Evolutionary conservation across 2,797 vertebrate genomes (phyloP), one percentile per base, ranked within the genome.

Genomic region (Acanthopagrus latus): DNA sequence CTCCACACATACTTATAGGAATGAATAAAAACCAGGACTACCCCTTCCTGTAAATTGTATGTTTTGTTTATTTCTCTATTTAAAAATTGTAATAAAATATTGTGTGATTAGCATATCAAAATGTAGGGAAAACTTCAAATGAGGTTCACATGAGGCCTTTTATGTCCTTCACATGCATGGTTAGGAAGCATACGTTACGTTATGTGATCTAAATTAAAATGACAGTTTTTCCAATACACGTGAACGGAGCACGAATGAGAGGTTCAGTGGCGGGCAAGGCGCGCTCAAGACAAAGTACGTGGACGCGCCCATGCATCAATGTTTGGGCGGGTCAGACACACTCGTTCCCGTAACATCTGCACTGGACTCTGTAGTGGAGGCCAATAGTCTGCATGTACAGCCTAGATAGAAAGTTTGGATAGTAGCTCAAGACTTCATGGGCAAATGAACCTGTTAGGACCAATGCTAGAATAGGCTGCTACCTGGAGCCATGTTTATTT

Each of bases 221-320:
- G 1, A 3, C 1, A 13, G 2, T 6, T 51, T 72, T 58, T 44
- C 20, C n/a, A 55, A 7, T 6, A 9, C 11, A 1, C 20, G 0
- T 66, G 83, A 81, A 85, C 5, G 52, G 64, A 62, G 14, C 86
- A 76, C 44, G 44, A 70, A 3, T 27, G 41, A n/a, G 57, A 64
- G 18, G 12, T 65, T 57, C 55, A 64, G 60, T 60, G n/a, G 21
- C 47, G 41, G 21, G 18, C 38, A 23, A 54, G 11, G 54, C 56
- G 3, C 59, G 68, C 41, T 13, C 71, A 43, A 5, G 14, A 27
- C 6, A 12, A 13, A 48, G 13, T 3, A 33, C n/a, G n/a, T 46
- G 70, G 68, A n/a, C 76, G 62, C 38, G 60, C 56, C 50, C 27
- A n/a, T 25, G 64, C 25, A 67, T 68, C 20, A n/a, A 7, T 17